These are phyloP conservation scores for Dendrocopos noguchii DNA, from an alignment of 2,113 vertebrate species.

Conservation along the genomic window DNA sequence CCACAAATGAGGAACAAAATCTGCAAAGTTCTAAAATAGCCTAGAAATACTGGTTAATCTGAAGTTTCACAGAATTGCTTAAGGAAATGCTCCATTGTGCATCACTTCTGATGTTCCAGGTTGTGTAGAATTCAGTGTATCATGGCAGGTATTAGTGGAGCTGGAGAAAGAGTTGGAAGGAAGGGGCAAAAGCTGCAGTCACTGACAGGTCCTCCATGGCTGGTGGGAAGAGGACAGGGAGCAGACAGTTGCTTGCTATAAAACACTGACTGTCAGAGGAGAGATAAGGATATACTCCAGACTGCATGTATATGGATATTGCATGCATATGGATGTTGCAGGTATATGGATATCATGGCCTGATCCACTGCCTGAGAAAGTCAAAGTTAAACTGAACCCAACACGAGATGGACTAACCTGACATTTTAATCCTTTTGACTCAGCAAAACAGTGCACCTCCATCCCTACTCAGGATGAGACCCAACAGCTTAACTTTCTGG, in stretches of 20 bases:
- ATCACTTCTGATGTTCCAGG: background rate
- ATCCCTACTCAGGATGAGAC: background rate
- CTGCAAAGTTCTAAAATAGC: slow-evolving; percentile 54
- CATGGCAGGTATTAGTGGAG: background rate
- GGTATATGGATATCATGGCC: background rate
- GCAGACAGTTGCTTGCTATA: background rate
- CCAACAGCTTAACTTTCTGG: background rate
- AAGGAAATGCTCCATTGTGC: background rate
- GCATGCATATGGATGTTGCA: background rate
- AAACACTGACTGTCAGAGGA: background rate
- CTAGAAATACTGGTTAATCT: slow-evolving; percentile 27
- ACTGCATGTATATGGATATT: background rate
- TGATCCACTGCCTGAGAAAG: background rate
- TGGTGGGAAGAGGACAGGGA: background rate
- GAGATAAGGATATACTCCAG: background rate
- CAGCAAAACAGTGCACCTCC: background rate
- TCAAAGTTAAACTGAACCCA: background rate
- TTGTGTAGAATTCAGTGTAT: background rate
- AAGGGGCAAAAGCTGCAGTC: background rate
- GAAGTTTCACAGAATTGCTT: background rate
- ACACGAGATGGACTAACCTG: background rate
- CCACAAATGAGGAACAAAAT: slow-evolving; percentile 41
- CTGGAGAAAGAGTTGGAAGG: background rate
- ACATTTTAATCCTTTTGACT: background rate
- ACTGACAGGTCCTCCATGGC: background rate